Base-by-base conservation (phyloP, 2,113 vertebrate genomes). In the Sinosuthora webbiana region DNA sequence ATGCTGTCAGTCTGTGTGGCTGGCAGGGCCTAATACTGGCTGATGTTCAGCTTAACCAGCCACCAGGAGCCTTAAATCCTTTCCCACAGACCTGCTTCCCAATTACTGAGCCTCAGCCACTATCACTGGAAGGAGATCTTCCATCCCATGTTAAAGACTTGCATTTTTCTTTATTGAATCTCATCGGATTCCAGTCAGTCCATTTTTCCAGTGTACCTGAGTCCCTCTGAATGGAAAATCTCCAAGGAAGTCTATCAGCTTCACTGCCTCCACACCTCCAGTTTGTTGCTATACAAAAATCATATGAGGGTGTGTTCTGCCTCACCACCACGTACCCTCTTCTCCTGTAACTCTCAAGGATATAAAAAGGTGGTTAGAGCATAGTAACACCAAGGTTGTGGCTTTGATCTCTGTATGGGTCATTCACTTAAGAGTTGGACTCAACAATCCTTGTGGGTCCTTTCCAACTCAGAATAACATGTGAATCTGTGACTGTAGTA, bases 181-280 rank as follows among this genome's bases (percentile, higher is more conserved):
- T 41, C 24, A 47, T 53, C 45, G 55, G 30, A 68, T 69, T 55
- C 17, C 70, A 35, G 35, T 13, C 30, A 60, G 30, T 27, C 10
- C 14, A 6, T 47, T 76, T 69, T 60, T 22, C n/a, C 62, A 41
- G 9, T 9, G 25, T 17, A 27, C n/a, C 37, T 2, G 8, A 16
- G 23, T 45, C 39, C 3, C 7, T 23, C 63, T 22, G 28, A 76
- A 62, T 0, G 0, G 39, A 18, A 78, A 16, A 37, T 7, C n/a
- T 44, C 10, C 15, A n/a, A 25, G 27, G 24, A 64, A 64, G 10
- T 44, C 55, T 37, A 8, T 44, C 24, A 70, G 74, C 14, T 56
- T 52, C 0, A 1, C 50, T 47, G n/a, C 37, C 21, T 74, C 50
- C 37, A 52, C 18, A 55, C 5, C 14, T 74, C 27, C 41, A 21